Conservation (phyloP, 2,888 invertebrate genomes). For the Pseudanteris insignis region DNA sequence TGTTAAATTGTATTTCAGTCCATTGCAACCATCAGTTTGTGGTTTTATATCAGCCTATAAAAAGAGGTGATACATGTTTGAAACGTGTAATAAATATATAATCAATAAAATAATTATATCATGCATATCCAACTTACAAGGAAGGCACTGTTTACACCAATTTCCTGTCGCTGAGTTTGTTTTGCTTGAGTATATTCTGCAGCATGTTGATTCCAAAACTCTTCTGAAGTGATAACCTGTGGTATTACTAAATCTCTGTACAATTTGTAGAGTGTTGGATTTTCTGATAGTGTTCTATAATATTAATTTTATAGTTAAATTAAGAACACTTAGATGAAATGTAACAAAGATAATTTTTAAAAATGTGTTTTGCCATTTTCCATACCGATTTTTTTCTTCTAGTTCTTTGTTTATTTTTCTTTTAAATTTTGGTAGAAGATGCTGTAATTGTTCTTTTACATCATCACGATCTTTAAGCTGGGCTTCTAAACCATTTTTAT, state of each 20-base stretch:
- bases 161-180: conserved; percentile 81
- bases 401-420: conserved; percentile 89
- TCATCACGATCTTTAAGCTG: conserved; percentile 91
- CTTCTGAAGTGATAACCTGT: conserved; percentile 94
- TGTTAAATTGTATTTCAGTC: conserved; percentile 96
- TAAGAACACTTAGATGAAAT: too few species aligned
- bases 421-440: conserved; percentile 92
- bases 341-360: too few species aligned
- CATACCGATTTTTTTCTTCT: conserved; percentile 85
- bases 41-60: conserved; percentile 94
- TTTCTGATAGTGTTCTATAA: conserved; percentile 79
- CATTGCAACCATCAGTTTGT: conserved; percentile 95
- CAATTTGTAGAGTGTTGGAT: conserved; percentile 90
- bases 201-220: conserved; percentile 96
- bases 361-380: too few species aligned
- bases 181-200: conserved; percentile 78
- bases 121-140: conserved; percentile 67
- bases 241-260: conserved; percentile 98
- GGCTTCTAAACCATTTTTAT: conserved; percentile 81
- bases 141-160: conserved; percentile 79
- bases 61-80: too few species aligned
- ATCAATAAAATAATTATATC: too few species aligned
- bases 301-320: too few species aligned
- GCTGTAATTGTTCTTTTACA: conserved; percentile 90
- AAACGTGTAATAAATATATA: too few species aligned